Percentiles rank a stretch among this genome's conserved stretches.
These are phyloP conservation scores for Platanista minor DNA, from an alignment of 2,113 vertebrate genomes.

Conservation along the genomic window DNA sequence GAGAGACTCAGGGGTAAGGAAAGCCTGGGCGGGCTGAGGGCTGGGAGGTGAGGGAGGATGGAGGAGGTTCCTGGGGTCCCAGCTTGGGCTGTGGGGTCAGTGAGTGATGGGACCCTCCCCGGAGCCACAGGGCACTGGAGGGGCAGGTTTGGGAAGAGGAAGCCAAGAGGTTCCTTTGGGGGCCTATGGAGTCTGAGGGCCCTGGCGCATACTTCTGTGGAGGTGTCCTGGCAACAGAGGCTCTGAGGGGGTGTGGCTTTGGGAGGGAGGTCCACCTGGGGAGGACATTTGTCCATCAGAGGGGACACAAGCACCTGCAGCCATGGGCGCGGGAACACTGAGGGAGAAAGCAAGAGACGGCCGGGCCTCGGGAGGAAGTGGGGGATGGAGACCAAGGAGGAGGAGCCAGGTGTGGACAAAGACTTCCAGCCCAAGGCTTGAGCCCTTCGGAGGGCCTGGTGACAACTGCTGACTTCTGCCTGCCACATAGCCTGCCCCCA, in stretches of 20 bases:
- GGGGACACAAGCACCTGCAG: fast-evolving
- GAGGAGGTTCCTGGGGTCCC: not conserved
- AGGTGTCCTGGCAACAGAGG: not conserved
- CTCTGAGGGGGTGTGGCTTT: not conserved
- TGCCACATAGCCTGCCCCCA: not conserved
- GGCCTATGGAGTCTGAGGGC: not conserved
- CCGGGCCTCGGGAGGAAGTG: not conserved
- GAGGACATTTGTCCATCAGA: not conserved
- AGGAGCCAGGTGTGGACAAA: not conserved
- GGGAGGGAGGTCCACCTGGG: not conserved
- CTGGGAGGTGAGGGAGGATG: not conserved
- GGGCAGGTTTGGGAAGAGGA: not conserved
- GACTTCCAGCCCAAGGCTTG: not conserved
- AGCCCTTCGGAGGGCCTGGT: not conserved
- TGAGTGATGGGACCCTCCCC: not conserved
- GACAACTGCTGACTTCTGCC: not conserved
- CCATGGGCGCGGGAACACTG: fast-evolving
- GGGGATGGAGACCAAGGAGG: not conserved
- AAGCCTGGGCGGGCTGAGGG: not conserved
- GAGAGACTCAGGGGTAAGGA: not conserved
- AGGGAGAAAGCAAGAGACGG: not conserved
- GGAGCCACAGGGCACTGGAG: not conserved
- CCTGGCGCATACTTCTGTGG: not conserved
- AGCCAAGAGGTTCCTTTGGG: not conserved
- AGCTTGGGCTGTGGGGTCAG: not conserved